Conservation (phyloP, 2,888 invertebrate genomes). For the Spatulosminthurus flaviceps region DNA sequence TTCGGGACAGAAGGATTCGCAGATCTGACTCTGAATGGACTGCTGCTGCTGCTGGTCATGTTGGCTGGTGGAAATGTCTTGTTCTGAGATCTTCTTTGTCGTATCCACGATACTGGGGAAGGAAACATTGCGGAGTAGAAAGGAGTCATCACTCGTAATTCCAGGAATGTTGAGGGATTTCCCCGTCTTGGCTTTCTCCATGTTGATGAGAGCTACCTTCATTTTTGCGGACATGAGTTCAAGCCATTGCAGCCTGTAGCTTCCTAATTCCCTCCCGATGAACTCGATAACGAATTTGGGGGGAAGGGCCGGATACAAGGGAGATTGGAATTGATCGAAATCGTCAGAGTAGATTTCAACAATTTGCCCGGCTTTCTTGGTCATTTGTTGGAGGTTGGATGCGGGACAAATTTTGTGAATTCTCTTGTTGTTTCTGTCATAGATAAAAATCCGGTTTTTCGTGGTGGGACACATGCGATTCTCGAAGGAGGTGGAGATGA, state of each 20-base stretch:
- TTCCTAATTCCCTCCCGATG: constrained; percentile 77
- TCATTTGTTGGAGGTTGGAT: constrained; percentile 55
- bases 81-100: neutral
- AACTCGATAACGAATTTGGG: constrained; percentile 78
- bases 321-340: constrained; percentile 59
- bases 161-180: constrained; percentile 68
- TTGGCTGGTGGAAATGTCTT: neutral
- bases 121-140: neutral
- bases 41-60: constrained; percentile 8
- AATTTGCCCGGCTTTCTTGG: constrained; percentile 56
- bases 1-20: constrained; percentile 79
- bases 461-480: constrained; percentile 77
- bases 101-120: neutral
- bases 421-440: constrained; percentile 71
- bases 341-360: constrained; percentile 63
- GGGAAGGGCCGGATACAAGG: constrained; percentile 59
- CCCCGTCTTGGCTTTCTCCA: constrained; percentile 32
- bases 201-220: constrained; percentile 54
- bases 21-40: constrained; percentile 64
- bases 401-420: constrained; percentile 62
- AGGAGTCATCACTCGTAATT: constrained; percentile 61
- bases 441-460: constrained; percentile 80
- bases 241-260: constrained; percentile 83
- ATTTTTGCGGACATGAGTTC: constrained; percentile 70
- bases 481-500: constrained; percentile 44